A percentile compares a stretch with the other conserved stretches of the same genome.
These are phyloP conservation scores for Rhynchotus rufescens DNA, from an alignment of 2,797 vertebrate genomes.

Conservation along the genomic window DNA sequence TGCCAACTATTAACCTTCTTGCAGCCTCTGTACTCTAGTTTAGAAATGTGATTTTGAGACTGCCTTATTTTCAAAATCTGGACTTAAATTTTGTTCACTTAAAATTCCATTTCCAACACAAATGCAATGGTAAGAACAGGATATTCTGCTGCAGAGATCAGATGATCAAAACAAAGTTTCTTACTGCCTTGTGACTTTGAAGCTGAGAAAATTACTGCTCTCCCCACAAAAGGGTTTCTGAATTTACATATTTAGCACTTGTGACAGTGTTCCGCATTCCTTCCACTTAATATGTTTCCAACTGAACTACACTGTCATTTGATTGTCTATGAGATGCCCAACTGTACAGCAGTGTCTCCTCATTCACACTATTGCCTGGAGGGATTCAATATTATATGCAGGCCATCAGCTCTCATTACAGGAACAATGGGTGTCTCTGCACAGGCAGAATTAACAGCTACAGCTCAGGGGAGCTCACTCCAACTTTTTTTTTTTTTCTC, in stretches of 20 bases:
- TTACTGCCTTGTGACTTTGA: not conserved
- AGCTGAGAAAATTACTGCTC: not conserved
- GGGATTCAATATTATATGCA: not conserved
- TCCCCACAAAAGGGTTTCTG: not conserved
- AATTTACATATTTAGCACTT: not conserved
- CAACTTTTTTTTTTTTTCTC: not conserved
- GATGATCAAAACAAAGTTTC: not conserved
- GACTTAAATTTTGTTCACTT: not conserved
- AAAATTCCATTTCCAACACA: not conserved
- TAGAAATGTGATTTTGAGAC: not conserved
- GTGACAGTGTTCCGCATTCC: not conserved
- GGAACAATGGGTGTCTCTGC: not conserved
- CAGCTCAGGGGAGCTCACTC: not conserved
- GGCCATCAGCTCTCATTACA: not conserved
- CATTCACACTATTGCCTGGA: not conserved
- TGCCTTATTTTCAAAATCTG: not conserved
- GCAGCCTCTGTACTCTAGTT: not conserved
- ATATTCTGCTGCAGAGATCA: not conserved
- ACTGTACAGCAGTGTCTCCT: not conserved
- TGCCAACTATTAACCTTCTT: not conserved
- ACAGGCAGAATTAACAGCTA: not conserved
- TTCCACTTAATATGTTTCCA: not conserved
- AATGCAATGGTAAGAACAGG: not conserved
- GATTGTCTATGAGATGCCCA: not conserved
- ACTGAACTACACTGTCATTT: rapidly evolving